Base-by-base conservation (phyloP, 2,888 invertebrate species). In the Onchidella celtica region DNA sequence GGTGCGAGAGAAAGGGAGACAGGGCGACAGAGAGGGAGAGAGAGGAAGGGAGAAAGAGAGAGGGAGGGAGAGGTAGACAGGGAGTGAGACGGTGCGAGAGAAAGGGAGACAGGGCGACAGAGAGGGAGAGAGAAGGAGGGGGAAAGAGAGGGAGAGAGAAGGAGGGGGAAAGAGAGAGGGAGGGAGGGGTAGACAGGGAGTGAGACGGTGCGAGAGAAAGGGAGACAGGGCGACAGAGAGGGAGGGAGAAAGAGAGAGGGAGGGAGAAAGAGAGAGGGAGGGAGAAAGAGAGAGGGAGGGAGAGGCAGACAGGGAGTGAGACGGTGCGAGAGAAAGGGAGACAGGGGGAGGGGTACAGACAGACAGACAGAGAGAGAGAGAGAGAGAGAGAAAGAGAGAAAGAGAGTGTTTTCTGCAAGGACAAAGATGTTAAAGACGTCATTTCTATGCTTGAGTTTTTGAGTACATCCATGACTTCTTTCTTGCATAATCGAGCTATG, bases 191-290 rank as follows among this genome's bases (percentile, higher is more conserved):
- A 36, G 65, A 34, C n/a, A 57, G 47, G 59, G 47, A 34, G 38
- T 27, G 57, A 32, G 68, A 40, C 34, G 24, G 38, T 32, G 47
- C 21, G 59, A 66, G 66, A 57, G 61, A 76, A 73, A 32, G 82
- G 70, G 65, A n/a, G 72, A 55, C 63, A 27, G 55, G 27, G 40
- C 32, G 78, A 77, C 32, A 66, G 63, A 75, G 68, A 63, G 63
- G 63, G 47, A 72, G 40, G 61, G 63, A 70, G 63, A 61, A 40
- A 38, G 34, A 38, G 32, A 40, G 32, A 29, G 63, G 40, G 40
- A 63, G 63, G 63, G 63, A 70, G 63, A 38, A 11, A 61, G 40
- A 70, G 27, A 59, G 59, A 57, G 59, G 27, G 32, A 40, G 32
- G 36, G 3, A 47, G 32, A 24, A 38, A 24, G 24, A 36, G 24